These are phyloP conservation scores for Nylanderia fulva DNA, from an alignment of 1,140 invertebrate species.

Conservation along the genomic window DNA sequence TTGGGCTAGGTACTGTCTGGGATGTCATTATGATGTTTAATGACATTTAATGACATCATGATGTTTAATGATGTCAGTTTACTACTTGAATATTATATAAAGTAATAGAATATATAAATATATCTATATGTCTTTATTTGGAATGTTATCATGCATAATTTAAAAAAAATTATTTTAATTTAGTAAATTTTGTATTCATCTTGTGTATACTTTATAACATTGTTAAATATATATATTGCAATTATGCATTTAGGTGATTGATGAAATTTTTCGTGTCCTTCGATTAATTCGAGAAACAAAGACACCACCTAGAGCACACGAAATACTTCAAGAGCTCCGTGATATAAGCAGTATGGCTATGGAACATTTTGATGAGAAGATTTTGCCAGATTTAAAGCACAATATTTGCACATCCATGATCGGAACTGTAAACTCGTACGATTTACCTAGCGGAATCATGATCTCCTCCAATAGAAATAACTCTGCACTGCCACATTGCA, in stretches of 20 bases:
- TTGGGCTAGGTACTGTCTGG: no score
- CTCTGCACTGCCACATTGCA: conserved; percentile 72
- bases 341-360: conserved; percentile 98
- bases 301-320: conserved; percentile 91
- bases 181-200: neutral
- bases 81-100: no score
- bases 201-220: neutral
- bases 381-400: conserved; percentile 88
- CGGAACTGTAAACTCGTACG: conserved; percentile 79
- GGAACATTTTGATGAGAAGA: conserved; percentile 98
- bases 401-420: conserved; percentile 81
- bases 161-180: neutral
- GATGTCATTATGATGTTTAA: no score
- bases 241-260: conserved; percentile 90
- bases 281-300: conserved; percentile 89
- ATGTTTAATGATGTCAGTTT: no score
- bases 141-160: conserved; percentile 1
- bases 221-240: conserved; percentile 47
- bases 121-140: neutral
- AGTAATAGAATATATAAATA: neutral
- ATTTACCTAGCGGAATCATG: conserved; percentile 81
- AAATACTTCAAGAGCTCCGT: conserved; percentile 94
- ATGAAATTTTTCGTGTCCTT: conserved; percentile 93
- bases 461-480: conserved; percentile 74
- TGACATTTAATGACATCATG: no score